Evolutionary conservation across 2,113 vertebrate genomes (phyloP), one percentile per base, ranked within the genome.

Genomic region (Acanthisitta chloris): DNA sequence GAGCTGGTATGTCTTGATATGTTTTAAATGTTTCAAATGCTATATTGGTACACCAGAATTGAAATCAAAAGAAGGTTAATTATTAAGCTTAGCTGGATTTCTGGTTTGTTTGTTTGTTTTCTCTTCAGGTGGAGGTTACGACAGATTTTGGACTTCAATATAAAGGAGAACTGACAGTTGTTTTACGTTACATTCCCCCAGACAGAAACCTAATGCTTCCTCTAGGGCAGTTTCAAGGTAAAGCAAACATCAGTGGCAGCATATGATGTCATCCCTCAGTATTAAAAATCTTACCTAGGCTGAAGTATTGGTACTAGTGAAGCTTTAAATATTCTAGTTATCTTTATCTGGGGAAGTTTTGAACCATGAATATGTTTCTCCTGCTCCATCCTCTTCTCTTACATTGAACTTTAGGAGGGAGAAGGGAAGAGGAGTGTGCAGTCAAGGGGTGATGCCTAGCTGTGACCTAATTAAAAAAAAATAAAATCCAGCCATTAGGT

Each of bases 151-250:
- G 97, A 7, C 98, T 99, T 96, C 99, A 99, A 9, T 99, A 99
- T 83, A 99, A 99, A 98, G 99, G 99, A 94, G 99, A 99, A 76
- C 97, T 99, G 96, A 99, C 98, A 9, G 98, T 99, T 67, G 98
- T 98, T 94, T 97, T 99, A 93, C 98, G 98, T 88, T 99, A 99
- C 72, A 99, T 99, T 80, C 99, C 99, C 69, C 98, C 99, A 67
- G 99, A 99, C 94, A 99, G 98, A 91, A 99, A 98, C 89, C 93
- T 98, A 80, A 98, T 95, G 88, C 97, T 98, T 94, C 99, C 98
- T 48, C 95, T 98, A 81, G 99, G 97, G 91, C 98, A 99, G 95
- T 97, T 98, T 93, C 98, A 99, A 99, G 99, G 99, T 99, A 98
- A 91, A 95, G 34, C 72, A 64, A 92, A 67, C 58, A 20, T 81